A percentile compares a stretch with the other conserved stretches of the same genome.
Evolutionary conservation across 2,113 vertebrate species (phyloP).

Genomic region (Hypomesus transpacificus): DNA sequence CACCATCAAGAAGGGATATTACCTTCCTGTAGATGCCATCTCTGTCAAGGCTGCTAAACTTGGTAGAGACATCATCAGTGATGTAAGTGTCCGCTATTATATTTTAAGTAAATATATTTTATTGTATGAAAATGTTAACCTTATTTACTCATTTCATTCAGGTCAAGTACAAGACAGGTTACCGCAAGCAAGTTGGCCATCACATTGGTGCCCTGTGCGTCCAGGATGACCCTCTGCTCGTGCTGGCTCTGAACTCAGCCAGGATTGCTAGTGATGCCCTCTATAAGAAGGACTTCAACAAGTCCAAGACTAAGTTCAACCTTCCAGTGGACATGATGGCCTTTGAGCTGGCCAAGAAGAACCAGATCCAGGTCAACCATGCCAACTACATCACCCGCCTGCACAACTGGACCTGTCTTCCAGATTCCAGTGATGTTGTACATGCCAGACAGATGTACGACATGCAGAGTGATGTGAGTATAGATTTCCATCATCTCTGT

Average conservation of each 20-base stretch:
- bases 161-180: slow-evolving; percentile 77
- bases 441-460: slow-evolving; percentile 75
- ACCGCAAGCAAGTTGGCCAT: slow-evolving; percentile 81
- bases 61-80: slow-evolving; percentile 86
- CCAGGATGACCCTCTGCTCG: slow-evolving; percentile 80
- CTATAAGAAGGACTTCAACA: slow-evolving; percentile 87
- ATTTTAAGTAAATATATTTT: neutral
- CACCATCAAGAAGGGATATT: slow-evolving; percentile 83
- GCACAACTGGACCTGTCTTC: slow-evolving; percentile 85
- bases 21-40: slow-evolving; percentile 80
- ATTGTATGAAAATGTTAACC: neutral
- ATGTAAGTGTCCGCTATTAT: slow-evolving; percentile 69
- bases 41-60: slow-evolving; percentile 78
- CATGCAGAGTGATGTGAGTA: slow-evolving; percentile 80
- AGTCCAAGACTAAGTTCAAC: slow-evolving; percentile 79
- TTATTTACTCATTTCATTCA: slow-evolving; percentile 18
- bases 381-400: slow-evolving; percentile 76
- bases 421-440: slow-evolving; percentile 81
- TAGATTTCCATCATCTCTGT: no score
- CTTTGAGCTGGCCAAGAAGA: slow-evolving; percentile 80
- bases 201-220: slow-evolving; percentile 78
- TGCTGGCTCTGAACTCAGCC: slow-evolving; percentile 81
- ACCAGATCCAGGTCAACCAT: slow-evolving; percentile 81
- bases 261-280: slow-evolving; percentile 84
- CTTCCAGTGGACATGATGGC: slow-evolving; percentile 81